phyloP scores from a whole-genome alignment of 2,888 invertebrate species.

The Celastrina argiolus region DNA sequence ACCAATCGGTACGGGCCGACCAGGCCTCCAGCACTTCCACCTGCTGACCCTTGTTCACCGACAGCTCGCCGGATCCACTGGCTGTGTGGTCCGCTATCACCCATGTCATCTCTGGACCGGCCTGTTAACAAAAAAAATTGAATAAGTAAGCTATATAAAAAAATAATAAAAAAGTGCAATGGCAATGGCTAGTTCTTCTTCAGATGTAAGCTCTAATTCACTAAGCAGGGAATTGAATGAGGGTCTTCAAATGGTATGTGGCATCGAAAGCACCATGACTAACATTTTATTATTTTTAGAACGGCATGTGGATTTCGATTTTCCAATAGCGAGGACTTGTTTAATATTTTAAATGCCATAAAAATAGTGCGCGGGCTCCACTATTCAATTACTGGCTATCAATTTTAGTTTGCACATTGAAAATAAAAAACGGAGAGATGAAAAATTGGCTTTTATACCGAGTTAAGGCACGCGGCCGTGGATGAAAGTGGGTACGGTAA shows the following conservation, averaged over 20 bases:
- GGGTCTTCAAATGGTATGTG: too few relatives aligned
- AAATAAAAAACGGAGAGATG: neutral
- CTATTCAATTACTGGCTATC: neutral
- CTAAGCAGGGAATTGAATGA: too few relatives aligned
- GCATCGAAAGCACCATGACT: too few relatives aligned
- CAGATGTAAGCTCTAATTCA: too few relatives aligned
- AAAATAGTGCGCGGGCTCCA: neutral
- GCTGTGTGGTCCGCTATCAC: slow-evolving; percentile 91
- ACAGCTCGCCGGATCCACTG: slow-evolving; percentile 87
- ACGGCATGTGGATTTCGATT: too few relatives aligned
- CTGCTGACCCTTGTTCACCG: slow-evolving; percentile 93
- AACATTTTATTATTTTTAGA: too few relatives aligned
- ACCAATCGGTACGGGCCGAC: slow-evolving; percentile 82
- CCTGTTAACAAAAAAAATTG: slow-evolving; percentile 64
- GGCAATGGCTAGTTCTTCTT: too few relatives aligned
- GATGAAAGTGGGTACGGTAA: neutral
- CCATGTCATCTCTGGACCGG: slow-evolving; percentile 93
- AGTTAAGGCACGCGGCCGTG: neutral
- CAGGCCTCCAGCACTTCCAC: slow-evolving; percentile 93
- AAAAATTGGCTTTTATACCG: neutral
- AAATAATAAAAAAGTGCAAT: too few relatives aligned
- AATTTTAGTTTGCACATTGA: neutral
- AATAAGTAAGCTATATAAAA: too few relatives aligned
- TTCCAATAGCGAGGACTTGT: neutral
- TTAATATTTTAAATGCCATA: neutral